Evolutionary conservation across 2,113 vertebrate species (phyloP).

Genomic region (Nothoprocta perdicaria): DNA sequence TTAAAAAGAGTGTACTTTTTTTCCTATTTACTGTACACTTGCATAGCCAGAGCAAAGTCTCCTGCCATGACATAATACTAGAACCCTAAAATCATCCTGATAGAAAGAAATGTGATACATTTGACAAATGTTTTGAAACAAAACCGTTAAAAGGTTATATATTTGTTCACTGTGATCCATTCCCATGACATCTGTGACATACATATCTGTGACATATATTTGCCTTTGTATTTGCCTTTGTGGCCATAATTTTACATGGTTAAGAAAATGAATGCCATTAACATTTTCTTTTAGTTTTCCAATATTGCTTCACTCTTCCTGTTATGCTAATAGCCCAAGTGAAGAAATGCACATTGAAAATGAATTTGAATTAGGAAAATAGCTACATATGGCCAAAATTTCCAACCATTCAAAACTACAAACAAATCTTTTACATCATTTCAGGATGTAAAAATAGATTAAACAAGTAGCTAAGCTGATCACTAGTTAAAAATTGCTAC

Average conservation of each 20-base stretch:
- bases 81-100: not conserved
- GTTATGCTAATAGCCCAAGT: accelerated
- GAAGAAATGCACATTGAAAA: not conserved
- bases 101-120: not conserved
- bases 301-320: not conserved
- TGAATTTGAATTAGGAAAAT: not conserved
- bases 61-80: not conserved
- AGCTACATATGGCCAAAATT: not conserved
- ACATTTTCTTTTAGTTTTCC: not conserved
- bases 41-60: not conserved
- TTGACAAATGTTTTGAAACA: not conserved
- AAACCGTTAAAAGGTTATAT: not conserved
- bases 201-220: no score
- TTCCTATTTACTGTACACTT: not conserved
- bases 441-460: not conserved
- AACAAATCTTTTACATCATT: not conserved
- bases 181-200: no score
- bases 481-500: not conserved
- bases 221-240: no score
- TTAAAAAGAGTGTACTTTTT: not conserved
- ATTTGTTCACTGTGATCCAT: not conserved
- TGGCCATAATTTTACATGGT: not conserved
- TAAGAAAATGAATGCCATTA: not conserved
- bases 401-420: not conserved
- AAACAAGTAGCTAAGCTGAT: not conserved